Percentiles rank a stretch among this genome's conserved stretches.
Conservation (phyloP, 1,140 invertebrate species). For the Geopemphigus sp. region DNA sequence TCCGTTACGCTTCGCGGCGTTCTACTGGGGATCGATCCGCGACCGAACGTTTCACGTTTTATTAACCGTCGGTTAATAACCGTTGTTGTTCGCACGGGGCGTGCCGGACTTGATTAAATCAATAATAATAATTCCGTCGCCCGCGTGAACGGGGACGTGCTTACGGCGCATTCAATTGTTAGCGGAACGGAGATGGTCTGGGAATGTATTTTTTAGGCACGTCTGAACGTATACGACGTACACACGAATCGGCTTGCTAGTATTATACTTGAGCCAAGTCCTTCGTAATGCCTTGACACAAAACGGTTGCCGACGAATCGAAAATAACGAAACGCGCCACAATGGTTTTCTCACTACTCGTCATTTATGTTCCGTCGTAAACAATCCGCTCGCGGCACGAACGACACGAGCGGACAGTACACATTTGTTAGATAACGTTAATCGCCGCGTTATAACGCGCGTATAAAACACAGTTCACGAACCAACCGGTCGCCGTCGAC, state of each 20-base stretch:
- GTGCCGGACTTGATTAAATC: slow-evolving; percentile 32
- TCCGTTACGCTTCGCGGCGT: no score
- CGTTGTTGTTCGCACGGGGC: background rate
- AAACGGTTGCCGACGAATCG: background rate
- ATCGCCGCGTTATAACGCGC: no score
- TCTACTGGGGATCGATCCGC: no score
- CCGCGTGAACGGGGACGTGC: slow-evolving; percentile 11
- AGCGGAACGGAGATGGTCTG: slow-evolving; percentile 7
- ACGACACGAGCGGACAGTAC: no score
- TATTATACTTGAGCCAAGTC: slow-evolving; percentile 22
- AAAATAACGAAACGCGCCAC: background rate
- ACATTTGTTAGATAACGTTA: no score
- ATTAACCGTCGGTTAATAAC: background rate
- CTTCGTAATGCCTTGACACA: slow-evolving; percentile 21
- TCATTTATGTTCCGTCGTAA: no score
- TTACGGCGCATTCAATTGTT: slow-evolving; percentile 24
- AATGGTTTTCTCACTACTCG: background rate
- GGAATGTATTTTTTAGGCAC: background rate
- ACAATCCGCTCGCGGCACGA: no score
- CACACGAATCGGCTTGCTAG: background rate
- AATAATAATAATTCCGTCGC: slow-evolving; percentile 26
- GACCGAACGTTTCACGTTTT: background rate
- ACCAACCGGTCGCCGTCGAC: no score
- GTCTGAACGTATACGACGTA: background rate
- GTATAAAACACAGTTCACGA: no score